Conservation (phyloP, 2,888 invertebrate genomes). For the Dolichomitus sp. region DNA sequence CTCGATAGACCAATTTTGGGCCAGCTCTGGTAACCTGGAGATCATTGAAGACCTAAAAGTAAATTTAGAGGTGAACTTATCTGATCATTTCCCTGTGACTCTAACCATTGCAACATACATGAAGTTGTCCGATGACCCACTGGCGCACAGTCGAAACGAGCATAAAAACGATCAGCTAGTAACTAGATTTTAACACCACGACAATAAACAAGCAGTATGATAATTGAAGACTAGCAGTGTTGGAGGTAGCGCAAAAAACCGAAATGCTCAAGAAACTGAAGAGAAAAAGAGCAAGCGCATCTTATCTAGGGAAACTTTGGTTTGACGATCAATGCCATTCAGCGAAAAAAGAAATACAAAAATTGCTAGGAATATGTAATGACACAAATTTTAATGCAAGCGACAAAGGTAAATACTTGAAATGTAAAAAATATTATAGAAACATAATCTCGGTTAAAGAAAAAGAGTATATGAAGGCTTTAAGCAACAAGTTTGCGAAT, state of each 20-base stretch:
- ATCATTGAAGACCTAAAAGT: slow-evolving; percentile 39
- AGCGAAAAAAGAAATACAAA: neutral
- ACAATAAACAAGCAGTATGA: slow-evolving; percentile 3
- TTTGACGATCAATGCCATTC: slow-evolving; percentile 9
- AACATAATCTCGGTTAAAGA: neutral
- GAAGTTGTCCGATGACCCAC: neutral
- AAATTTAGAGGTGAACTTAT: slow-evolving; percentile 27
- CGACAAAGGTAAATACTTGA: slow-evolving; percentile 17
- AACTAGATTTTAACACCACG: slow-evolving; percentile 3
- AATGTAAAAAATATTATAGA: neutral
- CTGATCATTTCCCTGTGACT: slow-evolving; percentile 50
- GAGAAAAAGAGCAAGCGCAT: neutral
- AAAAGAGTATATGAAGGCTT: neutral
- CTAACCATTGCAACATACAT: neutral
- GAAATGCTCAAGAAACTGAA: slow-evolving; percentile 13
- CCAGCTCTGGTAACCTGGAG: slow-evolving; percentile 12
- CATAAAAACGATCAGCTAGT: neutral
- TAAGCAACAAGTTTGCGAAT: slow-evolving; percentile 34
- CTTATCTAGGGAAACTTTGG: slow-evolving; percentile 2
- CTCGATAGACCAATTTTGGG: slow-evolving; percentile 39
- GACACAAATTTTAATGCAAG: neutral
- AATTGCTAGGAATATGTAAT: neutral
- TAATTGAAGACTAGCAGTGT: neutral
- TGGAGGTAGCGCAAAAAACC: neutral
- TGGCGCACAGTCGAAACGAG: neutral